Evolutionary conservation across 2,888 invertebrate genomes (phyloP).

Genomic region (Argynnis bischoffii): DNA sequence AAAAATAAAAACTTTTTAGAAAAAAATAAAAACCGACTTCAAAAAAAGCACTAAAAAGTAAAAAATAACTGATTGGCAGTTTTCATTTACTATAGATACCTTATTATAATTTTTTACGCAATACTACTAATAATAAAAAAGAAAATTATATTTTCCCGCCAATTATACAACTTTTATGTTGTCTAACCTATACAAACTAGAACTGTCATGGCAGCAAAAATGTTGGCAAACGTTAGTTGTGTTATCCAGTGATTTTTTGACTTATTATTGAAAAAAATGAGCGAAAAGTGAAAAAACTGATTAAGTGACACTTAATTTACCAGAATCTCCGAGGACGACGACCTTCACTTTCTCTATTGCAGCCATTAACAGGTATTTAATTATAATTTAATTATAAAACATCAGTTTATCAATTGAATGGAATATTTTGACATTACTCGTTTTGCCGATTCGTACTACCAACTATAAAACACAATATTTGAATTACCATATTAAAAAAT

Average conservation of each 20-base stretch:
- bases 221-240: constrained; percentile 59
- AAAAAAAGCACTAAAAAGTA: too few species aligned
- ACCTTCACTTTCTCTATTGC: constrained; percentile 95
- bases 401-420: constrained; percentile 41
- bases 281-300: constrained; percentile 47
- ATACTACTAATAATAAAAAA: not conserved
- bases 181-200: constrained; percentile 49
- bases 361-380: constrained; percentile 84
- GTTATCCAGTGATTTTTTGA: constrained; percentile 27
- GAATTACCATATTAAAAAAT: constrained; percentile 32
- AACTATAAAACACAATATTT: constrained; percentile 28
- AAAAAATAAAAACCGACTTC: too few species aligned
- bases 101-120: too few species aligned
- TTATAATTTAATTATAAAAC: constrained; percentile 63
- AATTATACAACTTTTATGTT: constrained; percentile 47
- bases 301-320: constrained; percentile 70
- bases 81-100: too few species aligned
- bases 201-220: constrained; percentile 67
- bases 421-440: constrained; percentile 43
- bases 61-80: too few species aligned
- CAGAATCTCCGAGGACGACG: constrained; percentile 95
- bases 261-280: constrained; percentile 22
- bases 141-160: constrained; percentile 47
- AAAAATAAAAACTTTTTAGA: too few species aligned
- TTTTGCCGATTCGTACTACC: constrained; percentile 26